These are phyloP conservation scores for Hirtodrosophila trivittata DNA, from an alignment of 2,888 invertebrate species.

Conservation along the genomic window DNA sequence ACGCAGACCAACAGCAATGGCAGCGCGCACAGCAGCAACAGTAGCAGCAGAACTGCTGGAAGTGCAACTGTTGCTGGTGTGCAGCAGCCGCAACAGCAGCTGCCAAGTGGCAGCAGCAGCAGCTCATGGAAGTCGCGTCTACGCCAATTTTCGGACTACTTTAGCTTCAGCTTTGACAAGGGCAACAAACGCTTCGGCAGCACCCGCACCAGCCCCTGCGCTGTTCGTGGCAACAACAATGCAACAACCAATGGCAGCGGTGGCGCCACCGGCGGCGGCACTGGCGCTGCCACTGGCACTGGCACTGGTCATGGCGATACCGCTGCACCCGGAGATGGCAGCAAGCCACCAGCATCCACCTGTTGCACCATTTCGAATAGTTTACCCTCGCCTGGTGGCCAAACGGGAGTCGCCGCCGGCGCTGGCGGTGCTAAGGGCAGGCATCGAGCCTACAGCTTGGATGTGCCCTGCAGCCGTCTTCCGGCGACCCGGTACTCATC, in stretches of 20 bases:
- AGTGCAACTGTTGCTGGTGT: conserved; percentile 75
- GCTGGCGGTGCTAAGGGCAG: conserved; percentile 37
- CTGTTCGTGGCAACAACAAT: conserved; percentile 74
- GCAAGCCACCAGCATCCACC: conserved; percentile 10
- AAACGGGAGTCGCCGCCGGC: not conserved
- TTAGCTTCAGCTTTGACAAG: conserved; percentile 83
- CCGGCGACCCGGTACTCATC: conserved; percentile 79
- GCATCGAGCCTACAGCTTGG: conserved; percentile 83
- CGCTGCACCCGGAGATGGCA: not conserved
- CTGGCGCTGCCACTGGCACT: not conserved
- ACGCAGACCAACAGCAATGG: conserved; percentile 49
- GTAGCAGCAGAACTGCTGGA: conserved; percentile 61
- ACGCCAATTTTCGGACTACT: conserved; percentile 83
- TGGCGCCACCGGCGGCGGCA: not conserved
- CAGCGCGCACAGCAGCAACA: conserved; percentile 45
- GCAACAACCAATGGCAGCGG: conserved; percentile 16
- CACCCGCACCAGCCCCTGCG: conserved; percentile 82
- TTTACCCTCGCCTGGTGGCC: conserved; percentile 66
- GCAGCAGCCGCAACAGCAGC: conserved; percentile 32
- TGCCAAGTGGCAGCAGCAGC: conserved; percentile 39
- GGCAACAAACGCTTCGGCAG: conserved; percentile 82
- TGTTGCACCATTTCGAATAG: conserved; percentile 83
- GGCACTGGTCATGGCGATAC: not conserved
- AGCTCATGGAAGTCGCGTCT: conserved; percentile 83
- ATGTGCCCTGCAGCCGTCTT: conserved; percentile 81